Evolutionary conservation across 2,113 vertebrate genomes (phyloP), one percentile per base, ranked within the genome.

Genomic region (Tyrannus savana): DNA sequence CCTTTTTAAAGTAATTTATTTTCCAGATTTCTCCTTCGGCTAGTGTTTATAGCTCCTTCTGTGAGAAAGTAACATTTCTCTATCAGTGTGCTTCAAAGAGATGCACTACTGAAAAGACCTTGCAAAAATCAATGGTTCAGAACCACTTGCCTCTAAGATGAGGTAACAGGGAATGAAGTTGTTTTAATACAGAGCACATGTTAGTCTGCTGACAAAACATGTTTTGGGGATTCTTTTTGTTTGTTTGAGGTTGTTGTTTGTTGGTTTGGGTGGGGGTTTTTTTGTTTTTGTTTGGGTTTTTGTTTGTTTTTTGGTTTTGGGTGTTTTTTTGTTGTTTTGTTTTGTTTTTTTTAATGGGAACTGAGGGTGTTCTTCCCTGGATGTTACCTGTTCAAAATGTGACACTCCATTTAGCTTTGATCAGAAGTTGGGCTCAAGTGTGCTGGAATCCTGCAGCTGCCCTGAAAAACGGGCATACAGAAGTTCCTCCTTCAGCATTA

Each of bases 391-490:
- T 44, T n/a, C 16, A 64, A 90, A 89, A 84, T 19, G n/a, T 17
- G 12, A 42, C 1, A 3, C 16, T 33, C 93, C 27, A 24, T 94
- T 74, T 85, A 98, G 96, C 79, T 85, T 91, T 87, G 68, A 95
- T 79, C 81, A 50, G 3, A 93, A 73, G 13, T 2, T 14, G 52
- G 25, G 68, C 25, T 89, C 89, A 60, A 76, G 53, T 5, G 12
- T 8, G 8, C 33, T 77, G 56, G 95, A 96, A 90, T 49, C 90
- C 39, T 66, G 68, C 49, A 75, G 46, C 49, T 12, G 0, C 33
- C 62, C 69, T 62, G 96, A 94, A 76, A 97, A 93, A 96, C 73
- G 95, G 97, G 69, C 93, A 24, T 67, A 63, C 23, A 93, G 30
- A 87, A 82, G 55, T 68, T 95, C 95, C 4, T n/a, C 62, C 60